Base-by-base conservation (phyloP, 2,797 vertebrate species). In the Acrossocheilus fasciatus region DNA sequence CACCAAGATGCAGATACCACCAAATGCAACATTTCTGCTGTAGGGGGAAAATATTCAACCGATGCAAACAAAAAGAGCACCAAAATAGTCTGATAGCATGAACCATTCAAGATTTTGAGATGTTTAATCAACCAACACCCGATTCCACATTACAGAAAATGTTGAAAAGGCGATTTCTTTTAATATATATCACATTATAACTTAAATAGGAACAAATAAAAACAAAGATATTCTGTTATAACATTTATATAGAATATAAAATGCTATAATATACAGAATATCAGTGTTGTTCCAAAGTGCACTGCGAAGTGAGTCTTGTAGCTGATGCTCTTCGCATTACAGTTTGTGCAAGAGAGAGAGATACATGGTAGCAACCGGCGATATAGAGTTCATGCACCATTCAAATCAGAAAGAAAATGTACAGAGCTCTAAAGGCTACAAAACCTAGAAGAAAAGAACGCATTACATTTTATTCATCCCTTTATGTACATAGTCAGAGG, bases 401-500 rank as follows among this genome's bases (percentile, higher is more conserved):
- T 81, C 77, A 86, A 45, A 88, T 73, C 50, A 73, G 68, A 85
- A 75, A 74, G 73, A 85, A 59, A 52, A 70, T 20, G 54, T 36
- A 68, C 47, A 70, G 34, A 39, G 69, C 41, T 50, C 57, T 86
- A 81, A 75, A 81, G 68, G 43, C 52, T 50, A 74, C 64, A 86
- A 47, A 69, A 47, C 41, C 59, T 52, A 82, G 64, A 83, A 45
- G 69, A 86, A 84, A 50, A 72, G 41, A 85, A 86, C n/a, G 17
- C 59, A 74, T 74, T 82, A 66, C 69, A 70, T 70, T 79, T 81
- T 85, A 78, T 77, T 77, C 43, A 84, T 86, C 70, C 39, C 69
- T 87, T 83, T 73, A 57, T 72, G 41, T 54, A 70, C 77, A 54
- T 36, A 77, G 23, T n/a, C 59, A 18, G 54, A 89, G 66, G 57